Evolutionary conservation across 2,888 invertebrate genomes (phyloP).

Genomic region (Prenolepis imparis): DNA sequence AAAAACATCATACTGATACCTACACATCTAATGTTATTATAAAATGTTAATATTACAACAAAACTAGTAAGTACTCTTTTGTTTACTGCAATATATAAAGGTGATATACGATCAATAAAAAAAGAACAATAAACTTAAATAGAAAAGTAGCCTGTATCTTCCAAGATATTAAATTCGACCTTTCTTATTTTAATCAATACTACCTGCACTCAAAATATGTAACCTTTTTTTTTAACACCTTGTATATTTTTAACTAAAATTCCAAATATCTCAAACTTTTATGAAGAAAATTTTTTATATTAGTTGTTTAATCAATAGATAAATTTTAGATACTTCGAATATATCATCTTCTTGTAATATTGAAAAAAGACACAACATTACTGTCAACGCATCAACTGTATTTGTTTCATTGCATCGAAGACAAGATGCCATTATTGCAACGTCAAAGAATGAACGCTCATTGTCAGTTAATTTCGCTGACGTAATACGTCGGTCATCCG

Average conservation of each 20-base stretch:
- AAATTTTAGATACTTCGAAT: neutral
- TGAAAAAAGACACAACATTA: neutral
- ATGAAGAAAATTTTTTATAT: neutral
- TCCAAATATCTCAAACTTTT: neutral
- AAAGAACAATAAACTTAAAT: no score
- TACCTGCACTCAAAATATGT: no score
- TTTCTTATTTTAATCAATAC: no score
- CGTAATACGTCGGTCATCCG: conserved; percentile 10
- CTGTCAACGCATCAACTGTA: neutral
- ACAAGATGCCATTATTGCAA: neutral
- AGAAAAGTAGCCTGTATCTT: no score
- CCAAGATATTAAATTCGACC: no score
- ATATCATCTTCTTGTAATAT: neutral
- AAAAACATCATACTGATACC: no score
- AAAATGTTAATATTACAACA: no score
- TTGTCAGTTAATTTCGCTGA: conserved; percentile 17
- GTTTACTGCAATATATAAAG: no score
- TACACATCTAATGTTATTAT: no score
- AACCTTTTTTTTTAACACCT: no score
- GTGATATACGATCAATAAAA: no score
- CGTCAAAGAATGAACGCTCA: neutral
- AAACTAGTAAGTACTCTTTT: no score
- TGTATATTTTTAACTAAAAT: neutral
- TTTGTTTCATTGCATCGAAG: neutral
- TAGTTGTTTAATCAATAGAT: neutral